A percentile compares a stretch with the other conserved stretches of the same genome.
These are phyloP conservation scores for Sebastes wilsoni DNA, from an alignment of 2,797 vertebrate genomes.

Conservation along the genomic window DNA sequence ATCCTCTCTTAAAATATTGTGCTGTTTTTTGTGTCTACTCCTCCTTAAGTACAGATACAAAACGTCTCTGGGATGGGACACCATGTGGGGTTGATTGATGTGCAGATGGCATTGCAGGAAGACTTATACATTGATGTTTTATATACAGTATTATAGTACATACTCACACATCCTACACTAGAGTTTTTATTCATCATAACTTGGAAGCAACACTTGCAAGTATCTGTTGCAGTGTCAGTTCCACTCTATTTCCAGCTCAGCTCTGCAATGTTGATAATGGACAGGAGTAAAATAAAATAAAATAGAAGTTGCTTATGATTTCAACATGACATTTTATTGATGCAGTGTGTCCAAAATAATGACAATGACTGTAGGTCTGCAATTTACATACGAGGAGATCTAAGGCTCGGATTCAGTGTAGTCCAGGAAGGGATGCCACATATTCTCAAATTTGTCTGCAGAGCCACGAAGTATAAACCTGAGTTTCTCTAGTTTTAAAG, in stretches of 20 bases:
- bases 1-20: conserved; percentile 1
- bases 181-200: neutral
- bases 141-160: neutral
- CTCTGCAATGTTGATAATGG: neutral
- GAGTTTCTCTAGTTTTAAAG: no score
- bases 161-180: neutral
- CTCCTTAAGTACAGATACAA: neutral
- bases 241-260: neutral
- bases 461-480: no score
- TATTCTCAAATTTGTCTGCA: no score
- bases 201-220: neutral
- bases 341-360: no score
- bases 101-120: neutral
- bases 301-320: no score
- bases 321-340: no score
- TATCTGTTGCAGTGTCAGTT: neutral
- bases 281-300: neutral
- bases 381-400: no score
- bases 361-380: no score
- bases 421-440: no score
- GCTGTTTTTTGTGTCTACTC: neutral
- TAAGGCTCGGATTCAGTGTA: no score
- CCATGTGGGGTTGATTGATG: neutral
- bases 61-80: neutral
- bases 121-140: neutral